These are phyloP conservation scores for Falco peregrinus DNA, from an alignment of 2,797 vertebrate genomes.

Conservation along the genomic window DNA sequence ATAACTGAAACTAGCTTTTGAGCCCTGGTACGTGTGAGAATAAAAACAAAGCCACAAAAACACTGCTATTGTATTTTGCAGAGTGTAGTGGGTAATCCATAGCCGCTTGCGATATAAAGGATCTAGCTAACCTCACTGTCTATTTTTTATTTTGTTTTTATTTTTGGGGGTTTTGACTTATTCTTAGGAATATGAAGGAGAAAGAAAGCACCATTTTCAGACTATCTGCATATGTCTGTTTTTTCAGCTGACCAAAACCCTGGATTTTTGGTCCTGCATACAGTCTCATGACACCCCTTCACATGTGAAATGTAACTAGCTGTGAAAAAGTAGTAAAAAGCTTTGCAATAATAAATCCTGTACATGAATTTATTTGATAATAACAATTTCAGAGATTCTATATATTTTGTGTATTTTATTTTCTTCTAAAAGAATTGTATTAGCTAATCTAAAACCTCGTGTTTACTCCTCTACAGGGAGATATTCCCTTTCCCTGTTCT, in stretches of 20 bases:
- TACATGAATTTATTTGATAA: neutral
- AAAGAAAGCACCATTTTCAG: neutral
- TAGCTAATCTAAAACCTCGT: neutral
- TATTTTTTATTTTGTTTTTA: neutral
- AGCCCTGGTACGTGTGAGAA: neutral
- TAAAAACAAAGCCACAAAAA: neutral
- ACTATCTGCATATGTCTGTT: neutral
- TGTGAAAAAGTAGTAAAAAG: neutral
- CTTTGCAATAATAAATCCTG: neutral
- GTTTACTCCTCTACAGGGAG: neutral
- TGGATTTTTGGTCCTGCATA: neutral
- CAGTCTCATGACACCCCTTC: neutral
- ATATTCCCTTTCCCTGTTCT: neutral
- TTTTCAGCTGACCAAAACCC: neutral
- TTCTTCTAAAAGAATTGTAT: neutral
- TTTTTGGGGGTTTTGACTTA: neutral
- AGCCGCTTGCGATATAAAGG: neutral
- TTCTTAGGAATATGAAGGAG: neutral
- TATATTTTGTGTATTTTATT: neutral
- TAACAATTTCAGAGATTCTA: neutral
- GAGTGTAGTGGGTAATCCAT: neutral
- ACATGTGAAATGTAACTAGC: neutral
- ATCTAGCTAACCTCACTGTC: neutral
- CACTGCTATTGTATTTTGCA: neutral
- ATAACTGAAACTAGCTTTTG: constrained; percentile 1